These are phyloP conservation scores for Steinernema feltiae DNA, from an alignment of 1,140 invertebrate genomes.

Conservation along the genomic window DNA sequence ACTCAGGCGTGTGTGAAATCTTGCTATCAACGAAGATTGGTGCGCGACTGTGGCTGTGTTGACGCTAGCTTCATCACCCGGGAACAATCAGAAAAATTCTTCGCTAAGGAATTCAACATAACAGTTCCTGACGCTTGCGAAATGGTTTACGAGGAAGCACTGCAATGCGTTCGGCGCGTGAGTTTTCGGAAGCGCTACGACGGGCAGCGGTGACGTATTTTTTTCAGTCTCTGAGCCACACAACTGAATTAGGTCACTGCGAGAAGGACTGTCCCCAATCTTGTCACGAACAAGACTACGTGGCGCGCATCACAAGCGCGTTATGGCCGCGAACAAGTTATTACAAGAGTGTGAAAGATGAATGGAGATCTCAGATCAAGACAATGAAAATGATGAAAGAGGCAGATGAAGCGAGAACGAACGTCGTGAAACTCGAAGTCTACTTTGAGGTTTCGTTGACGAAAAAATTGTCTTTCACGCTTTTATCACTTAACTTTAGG, in stretches of 20 bases:
- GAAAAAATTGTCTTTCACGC: neutral
- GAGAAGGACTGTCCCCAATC: neutral
- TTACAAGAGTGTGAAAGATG: neutral
- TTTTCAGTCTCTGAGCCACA: neutral
- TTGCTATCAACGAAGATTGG: neutral
- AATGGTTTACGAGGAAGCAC: neutral
- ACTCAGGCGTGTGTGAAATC: neutral
- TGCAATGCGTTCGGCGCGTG: neutral
- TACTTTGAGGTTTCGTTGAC: conserved; percentile 7
- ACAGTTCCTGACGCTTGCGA: neutral
- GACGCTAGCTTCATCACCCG: neutral
- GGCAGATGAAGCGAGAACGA: neutral
- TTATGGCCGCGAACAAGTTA: neutral
- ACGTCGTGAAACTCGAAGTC: conserved; percentile 1
- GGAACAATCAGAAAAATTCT: neutral
- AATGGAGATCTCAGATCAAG: neutral
- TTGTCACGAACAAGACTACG: conserved; percentile 2
- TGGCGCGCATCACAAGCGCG: neutral
- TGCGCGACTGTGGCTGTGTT: neutral
- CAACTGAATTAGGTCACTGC: neutral
- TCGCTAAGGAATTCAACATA: neutral
- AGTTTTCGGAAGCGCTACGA: neutral
- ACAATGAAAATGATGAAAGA: conserved; percentile 5
- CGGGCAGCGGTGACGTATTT: neutral
- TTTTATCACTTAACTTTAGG: neutral